Base-by-base conservation (phyloP, 2,888 invertebrate species). In the Lypha dubia region DNA sequence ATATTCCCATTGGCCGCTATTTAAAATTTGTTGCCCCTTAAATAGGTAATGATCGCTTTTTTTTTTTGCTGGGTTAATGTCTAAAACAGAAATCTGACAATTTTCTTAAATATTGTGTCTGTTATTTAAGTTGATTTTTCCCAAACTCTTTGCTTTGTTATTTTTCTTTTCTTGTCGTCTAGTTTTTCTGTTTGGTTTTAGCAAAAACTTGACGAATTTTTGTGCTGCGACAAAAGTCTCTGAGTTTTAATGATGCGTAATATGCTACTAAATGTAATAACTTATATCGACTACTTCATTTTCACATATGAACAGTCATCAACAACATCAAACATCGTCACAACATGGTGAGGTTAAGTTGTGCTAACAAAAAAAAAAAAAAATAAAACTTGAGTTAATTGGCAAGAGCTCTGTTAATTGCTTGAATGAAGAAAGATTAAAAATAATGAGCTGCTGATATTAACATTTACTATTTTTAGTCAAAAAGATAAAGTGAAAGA, bases 211-310 rank as follows among this genome's bases (percentile, higher is more conserved):
- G 13, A 63, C 6, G 6, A 77, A 51, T 22, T 53, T 51, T 79
- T 56, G 15, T 67, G 46, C 60, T 84, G 75, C 79, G 67, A 84
- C 79, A 84, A 76, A 76, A 79, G 79, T 65, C 79, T 71, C 79
- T 84, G 71, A 84, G 75, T 84, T 84, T 85, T 87, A 87, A 87
- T 86, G 86, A 85, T 85, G 85, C 85, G 80, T 87, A 86, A 86
- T 87, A 80, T 84, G 76, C 80, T 74, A 82, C 79, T 75, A 79
- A 83, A 83, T 79, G 70, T 75, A 79, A 75, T 68, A 76, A 79
- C 80, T 79, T 84, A 84, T 67, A 76, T 84, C 83, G 80, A 80
- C 83, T 80, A 76, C 79, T 84, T 84, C 79, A 84, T 84, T 84
- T 84, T 76, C 83, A 79, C 79, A 76, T 76, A 71, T 60, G 83